Evolutionary conservation across 2,797 vertebrate genomes (phyloP), one percentile per base, ranked within the genome.

Genomic region (Pachyuromys duprasi): DNA sequence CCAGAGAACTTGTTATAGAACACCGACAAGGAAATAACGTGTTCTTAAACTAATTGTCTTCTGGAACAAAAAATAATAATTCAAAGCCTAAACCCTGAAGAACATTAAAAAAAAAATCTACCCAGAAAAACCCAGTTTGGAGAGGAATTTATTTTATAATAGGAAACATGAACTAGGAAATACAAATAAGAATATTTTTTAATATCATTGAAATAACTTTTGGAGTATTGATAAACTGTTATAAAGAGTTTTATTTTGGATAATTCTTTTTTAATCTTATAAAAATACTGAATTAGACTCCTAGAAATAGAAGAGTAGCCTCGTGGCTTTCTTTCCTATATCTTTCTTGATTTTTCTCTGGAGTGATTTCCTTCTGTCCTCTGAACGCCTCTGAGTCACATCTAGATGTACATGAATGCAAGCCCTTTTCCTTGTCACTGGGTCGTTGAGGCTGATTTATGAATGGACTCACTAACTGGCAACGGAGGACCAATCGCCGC

Each of bases 161-260:
- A 15, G 31, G 24, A 78, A 94, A 70, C 42, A 92, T 63, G 65
- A 24, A 45, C 36, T 69, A 6, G 49, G 49, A 92, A 94, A 84
- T 49, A 0, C 18, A 88, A 82, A 74, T 45, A 39, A 22, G 20
- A 33, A 2, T 62, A 89, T 82, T 86, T 86, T 86, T 42, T 89
- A 82, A 86, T 0, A 39, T 76, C 62, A 36, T 79, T 79, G 31
- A 95, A 95, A 69, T 89, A 62, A 86, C 82, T 89, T 90, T 78
- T 49, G 8, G 53, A 20, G 84, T 82, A 24, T 1, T 86, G 55
- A 74, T 74, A 83, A 86, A 74, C 36, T 84, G 57, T 65, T 94
- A 82, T 65, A 89, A 14, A 49, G 45, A 55, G 42, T 22, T 8
- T 89, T 67, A 57, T 91, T 45, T 63, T 62, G 18, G 5, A 89